These are phyloP conservation scores for Sphecodes monilicornis DNA, from an alignment of 2,888 invertebrate species.

Conservation along the genomic window DNA sequence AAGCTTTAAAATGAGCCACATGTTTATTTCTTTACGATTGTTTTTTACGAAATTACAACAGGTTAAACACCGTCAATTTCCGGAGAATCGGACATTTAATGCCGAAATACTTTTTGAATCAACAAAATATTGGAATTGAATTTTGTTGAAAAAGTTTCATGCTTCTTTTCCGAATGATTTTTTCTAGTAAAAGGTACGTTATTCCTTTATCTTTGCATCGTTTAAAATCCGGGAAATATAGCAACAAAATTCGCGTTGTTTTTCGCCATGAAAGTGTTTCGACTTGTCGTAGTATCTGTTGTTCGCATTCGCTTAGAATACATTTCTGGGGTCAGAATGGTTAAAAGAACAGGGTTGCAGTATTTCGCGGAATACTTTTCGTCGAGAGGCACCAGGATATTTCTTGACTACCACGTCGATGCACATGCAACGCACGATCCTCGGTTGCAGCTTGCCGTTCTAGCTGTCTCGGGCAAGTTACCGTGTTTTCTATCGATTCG, in stretches of 20 bases:
- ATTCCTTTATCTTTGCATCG: neutral
- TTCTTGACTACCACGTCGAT: neutral
- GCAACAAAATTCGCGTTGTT: neutral
- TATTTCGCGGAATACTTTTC: neutral
- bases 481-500: slow-evolving; percentile 77
- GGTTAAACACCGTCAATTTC: no score
- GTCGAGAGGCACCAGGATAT: neutral
- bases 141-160: no score
- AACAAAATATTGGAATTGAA: no score
- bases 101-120: neutral
- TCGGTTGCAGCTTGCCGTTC: slow-evolving; percentile 4
- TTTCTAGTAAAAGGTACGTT: no score
- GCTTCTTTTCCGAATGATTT: no score
- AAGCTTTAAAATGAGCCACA: neutral
- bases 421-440: slow-evolving; percentile 13
- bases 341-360: neutral
- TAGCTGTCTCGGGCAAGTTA: slow-evolving; percentile 18
- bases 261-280: neutral
- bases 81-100: neutral
- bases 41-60: no score
- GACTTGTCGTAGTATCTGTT: neutral
- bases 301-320: neutral
- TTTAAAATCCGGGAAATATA: neutral
- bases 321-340: neutral
- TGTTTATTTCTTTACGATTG: neutral